Conservation (phyloP, 2,797 vertebrate species). For the Pelodytes ibericus region DNA sequence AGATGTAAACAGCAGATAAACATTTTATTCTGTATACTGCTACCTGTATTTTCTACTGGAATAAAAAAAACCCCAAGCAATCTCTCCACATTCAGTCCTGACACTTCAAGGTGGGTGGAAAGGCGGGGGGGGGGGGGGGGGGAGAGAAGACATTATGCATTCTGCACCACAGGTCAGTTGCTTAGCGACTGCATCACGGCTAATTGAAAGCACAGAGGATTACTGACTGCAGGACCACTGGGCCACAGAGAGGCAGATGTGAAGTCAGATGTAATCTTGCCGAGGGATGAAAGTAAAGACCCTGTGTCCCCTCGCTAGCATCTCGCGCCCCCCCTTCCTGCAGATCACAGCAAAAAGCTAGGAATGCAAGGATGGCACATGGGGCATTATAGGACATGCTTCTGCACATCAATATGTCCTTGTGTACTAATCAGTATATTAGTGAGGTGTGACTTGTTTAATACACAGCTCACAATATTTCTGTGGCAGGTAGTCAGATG, state of each 20-base stretch:
- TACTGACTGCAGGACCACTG: constrained; percentile 72
- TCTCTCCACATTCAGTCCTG: constrained; percentile 44
- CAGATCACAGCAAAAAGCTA: constrained; percentile 41
- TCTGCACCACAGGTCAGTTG: constrained; percentile 79
- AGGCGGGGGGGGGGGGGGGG: constrained; percentile 52
- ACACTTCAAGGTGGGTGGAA: constrained; percentile 53
- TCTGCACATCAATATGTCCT: constrained; percentile 49
- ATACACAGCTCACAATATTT: too few species aligned
- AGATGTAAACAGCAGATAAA: too few species aligned
- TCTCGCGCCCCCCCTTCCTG: constrained; percentile 33
- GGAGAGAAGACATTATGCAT: constrained; percentile 70
- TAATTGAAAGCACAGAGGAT: constrained; percentile 76
- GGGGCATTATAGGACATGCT: constrained; percentile 48
- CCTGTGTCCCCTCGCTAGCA: constrained; percentile 49
- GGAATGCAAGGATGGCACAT: constrained; percentile 49
- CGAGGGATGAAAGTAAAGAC: constrained; percentile 62
- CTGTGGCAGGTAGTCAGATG: too few species aligned
- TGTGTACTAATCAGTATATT: too few species aligned
- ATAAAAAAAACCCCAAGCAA: constrained; percentile 35
- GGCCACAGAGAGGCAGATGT: constrained; percentile 65
- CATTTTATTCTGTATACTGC: background rate
- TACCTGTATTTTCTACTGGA: constrained; percentile 15
- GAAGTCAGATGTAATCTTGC: constrained; percentile 65
- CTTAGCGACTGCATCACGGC: constrained; percentile 78
- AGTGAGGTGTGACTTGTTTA: too few species aligned